Evolutionary conservation across 1,140 invertebrate species (phyloP).

Genomic region (Papilio polyxenes): DNA sequence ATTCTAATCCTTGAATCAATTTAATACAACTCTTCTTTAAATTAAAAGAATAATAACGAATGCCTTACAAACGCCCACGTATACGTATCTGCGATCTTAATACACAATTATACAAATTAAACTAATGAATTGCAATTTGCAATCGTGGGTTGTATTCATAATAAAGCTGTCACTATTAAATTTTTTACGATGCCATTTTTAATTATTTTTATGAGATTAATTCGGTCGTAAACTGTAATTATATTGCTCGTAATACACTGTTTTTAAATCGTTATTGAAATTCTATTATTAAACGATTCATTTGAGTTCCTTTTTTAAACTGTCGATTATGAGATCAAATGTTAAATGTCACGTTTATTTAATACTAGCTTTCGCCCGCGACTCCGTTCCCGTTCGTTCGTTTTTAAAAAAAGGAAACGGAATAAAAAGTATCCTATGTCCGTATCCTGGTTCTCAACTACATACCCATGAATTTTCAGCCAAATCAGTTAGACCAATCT

Average conservation of each 20-base stretch:
- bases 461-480: too few species aligned
- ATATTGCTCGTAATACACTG: not conserved
- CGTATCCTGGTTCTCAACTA: too few species aligned
- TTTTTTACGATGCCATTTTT: not conserved
- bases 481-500: too few species aligned
- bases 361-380: too few species aligned
- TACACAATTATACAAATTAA: constrained; percentile 11
- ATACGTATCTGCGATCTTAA: constrained; percentile 21
- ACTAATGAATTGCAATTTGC: constrained; percentile 29
- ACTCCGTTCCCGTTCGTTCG: too few species aligned
- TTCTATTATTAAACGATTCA: too few species aligned
- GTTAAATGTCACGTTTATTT: too few species aligned
- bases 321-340: too few species aligned
- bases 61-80: not conserved
- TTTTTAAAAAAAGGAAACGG: too few species aligned
- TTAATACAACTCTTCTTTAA: not conserved
- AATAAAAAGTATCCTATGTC: too few species aligned
- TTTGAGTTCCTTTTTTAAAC: too few species aligned
- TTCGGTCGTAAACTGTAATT: constrained; percentile 6
- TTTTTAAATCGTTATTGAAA: not conserved
- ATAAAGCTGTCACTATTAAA: constrained; percentile 16
- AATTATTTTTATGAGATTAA: constrained; percentile 11
- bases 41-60: not conserved
- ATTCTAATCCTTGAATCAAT: not conserved
- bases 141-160: constrained; percentile 1